Base-by-base conservation (phyloP, 2,888 invertebrate species). In the Chloroclystis v-ata region DNA sequence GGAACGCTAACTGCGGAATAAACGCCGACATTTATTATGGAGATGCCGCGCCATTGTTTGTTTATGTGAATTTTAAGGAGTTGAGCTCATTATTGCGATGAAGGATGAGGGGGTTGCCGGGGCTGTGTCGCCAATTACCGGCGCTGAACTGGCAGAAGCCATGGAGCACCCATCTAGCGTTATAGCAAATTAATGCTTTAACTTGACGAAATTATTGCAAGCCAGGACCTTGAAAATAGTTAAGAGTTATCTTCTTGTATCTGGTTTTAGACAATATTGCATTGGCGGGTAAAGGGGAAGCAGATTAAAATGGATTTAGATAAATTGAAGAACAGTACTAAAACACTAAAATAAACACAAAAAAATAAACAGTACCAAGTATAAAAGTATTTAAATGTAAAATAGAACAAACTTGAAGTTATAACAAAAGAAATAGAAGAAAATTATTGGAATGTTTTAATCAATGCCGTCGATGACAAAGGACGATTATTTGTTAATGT, bases 11-110 rank as follows among this genome's bases (percentile, higher is more conserved):
- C 32, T 13, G 32, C 32, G 32, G 32, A 16, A 16, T 33, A 50
- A 57, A 49, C 53, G 50, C 39, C 41, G 43, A 47, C 47, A 45
- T 57, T 54, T 44, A 48, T 50, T 49, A 51, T 37, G 38, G 40
- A 29, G 40, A 54, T 35, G 46, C 13, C n/a, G 12, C 49, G 39
- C 10, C 33, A 49, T 54, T 56, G 53, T 54, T 58, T 58, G 56
- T 58, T 58, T 56, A 58, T 50, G 54, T 47, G 53, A 47, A 47
- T 56, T 56, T 56, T 50, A 58, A 58, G 52, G 48, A 56, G 56
- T 49, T 53, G 11, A 47, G 46, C 45, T 32, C 45, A 44, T 42
- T 53, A 47, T 45, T 47, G 47, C 35, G 44, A 52, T 49, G 40
- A 58, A 56, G 54, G 54, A 48, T 43, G 47, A 43, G n/a, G 51